Conservation (phyloP, 2,797 vertebrate species). For the Pseudochaenichthys georgianus region DNA sequence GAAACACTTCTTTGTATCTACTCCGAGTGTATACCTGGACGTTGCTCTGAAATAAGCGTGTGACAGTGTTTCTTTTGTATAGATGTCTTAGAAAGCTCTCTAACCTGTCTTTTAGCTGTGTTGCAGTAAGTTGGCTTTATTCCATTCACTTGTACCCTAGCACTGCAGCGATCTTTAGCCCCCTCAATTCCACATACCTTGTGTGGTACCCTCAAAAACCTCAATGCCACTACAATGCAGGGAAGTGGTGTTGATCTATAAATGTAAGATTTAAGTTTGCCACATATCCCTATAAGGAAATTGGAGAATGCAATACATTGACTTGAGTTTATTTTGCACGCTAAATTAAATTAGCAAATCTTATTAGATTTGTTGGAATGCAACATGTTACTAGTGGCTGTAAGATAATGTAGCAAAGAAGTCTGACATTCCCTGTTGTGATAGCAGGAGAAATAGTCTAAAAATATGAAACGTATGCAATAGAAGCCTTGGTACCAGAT, state of each 20-base stretch:
- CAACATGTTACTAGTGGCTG: conserved; percentile 18
- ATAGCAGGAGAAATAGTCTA: neutral
- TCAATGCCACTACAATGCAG: neutral
- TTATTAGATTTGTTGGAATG: conserved; percentile 55
- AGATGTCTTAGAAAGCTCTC: conserved; percentile 10
- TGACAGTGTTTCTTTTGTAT: conserved; percentile 4
- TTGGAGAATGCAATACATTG: conserved; percentile 1
- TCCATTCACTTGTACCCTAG: conserved; percentile 14
- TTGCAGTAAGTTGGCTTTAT: conserved; percentile 22
- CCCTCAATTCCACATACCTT: neutral
- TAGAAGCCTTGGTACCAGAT: neutral
- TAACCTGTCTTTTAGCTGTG: conserved; percentile 11
- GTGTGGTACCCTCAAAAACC: conserved; percentile 1
- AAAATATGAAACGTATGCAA: too few relatives aligned
- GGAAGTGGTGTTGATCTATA: conserved; percentile 1
- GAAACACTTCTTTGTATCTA: conserved; percentile 31
- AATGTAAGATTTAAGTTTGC: conserved; percentile 1
- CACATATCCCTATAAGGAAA: neutral
- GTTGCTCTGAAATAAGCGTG: conserved; percentile 25
- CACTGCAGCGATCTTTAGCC: conserved; percentile 18
- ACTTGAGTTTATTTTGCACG: conserved; percentile 16
- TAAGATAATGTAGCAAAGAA: neutral
- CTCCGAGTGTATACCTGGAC: conserved; percentile 24
- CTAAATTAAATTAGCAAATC: conserved; percentile 52
- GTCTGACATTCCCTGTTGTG: conserved; percentile 20